Conservation (phyloP, 2,113 vertebrate species). For the Megaceryle torquata region DNA sequence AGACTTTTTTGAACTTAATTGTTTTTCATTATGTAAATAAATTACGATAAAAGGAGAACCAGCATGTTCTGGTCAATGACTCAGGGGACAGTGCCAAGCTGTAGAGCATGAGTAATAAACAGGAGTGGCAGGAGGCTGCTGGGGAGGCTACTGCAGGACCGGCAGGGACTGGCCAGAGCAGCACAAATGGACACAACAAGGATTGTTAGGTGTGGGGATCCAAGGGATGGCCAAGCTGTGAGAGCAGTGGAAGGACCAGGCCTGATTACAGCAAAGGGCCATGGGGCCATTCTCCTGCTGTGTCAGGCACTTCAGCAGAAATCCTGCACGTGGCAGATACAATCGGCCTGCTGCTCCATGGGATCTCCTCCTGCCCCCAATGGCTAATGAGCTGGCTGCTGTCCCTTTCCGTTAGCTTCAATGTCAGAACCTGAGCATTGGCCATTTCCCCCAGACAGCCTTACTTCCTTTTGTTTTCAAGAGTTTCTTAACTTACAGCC, state of each 20-base stretch:
- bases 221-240: background rate
- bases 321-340: background rate
- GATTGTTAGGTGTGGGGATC: background rate
- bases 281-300: background rate
- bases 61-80: background rate
- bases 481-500: background rate
- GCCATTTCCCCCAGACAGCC: background rate
- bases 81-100: background rate
- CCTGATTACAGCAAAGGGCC: background rate
- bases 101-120: background rate
- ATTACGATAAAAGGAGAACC: background rate
- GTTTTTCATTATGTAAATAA: constrained; percentile 43
- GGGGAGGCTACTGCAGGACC: background rate
- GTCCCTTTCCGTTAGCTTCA: background rate
- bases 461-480: background rate
- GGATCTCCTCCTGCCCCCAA: background rate
- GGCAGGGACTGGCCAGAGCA: background rate
- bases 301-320: background rate
- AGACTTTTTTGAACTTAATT: constrained; percentile 39
- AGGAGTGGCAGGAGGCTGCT: background rate
- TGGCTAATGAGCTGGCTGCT: background rate
- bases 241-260: background rate
- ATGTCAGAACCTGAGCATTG: background rate
- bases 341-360: background rate
- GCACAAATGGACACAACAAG: background rate